Evolutionary conservation across 2,797 vertebrate genomes (phyloP).

Genomic region (Argyrosomus regius): DNA sequence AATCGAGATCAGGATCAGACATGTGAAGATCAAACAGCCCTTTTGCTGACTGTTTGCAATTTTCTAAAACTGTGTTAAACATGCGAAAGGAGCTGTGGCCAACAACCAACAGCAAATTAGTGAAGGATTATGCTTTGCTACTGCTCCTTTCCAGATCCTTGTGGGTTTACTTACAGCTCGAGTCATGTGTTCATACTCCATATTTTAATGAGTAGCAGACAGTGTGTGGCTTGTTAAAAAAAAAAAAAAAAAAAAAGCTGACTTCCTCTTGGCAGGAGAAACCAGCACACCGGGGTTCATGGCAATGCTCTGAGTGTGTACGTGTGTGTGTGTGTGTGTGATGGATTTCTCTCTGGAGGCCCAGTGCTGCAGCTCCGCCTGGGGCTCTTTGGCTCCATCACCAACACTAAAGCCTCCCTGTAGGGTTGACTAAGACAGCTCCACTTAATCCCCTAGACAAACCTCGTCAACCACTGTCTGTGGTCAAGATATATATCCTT

Average conservation of each 20-base stretch:
- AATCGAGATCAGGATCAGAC: slow-evolving; percentile 50
- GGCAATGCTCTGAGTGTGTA: slow-evolving; percentile 26
- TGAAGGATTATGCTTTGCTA: slow-evolving; percentile 72
- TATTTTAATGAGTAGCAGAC: slow-evolving; percentile 84
- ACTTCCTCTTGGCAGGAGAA: slow-evolving; percentile 75
- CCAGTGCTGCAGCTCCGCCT: slow-evolving; percentile 57
- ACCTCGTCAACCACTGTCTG: slow-evolving; percentile 38
- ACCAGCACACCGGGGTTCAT: slow-evolving; percentile 59
- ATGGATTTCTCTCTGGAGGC: slow-evolving; percentile 71
- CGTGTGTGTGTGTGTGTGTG: slow-evolving; percentile 49
- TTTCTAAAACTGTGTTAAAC: slow-evolving; percentile 75
- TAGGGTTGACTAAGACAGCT: slow-evolving; percentile 64
- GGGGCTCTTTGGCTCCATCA: slow-evolving; percentile 69
- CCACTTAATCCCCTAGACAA: slow-evolving; percentile 62
- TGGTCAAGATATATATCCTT: slow-evolving; percentile 10
- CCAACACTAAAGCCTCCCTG: slow-evolving; percentile 64
- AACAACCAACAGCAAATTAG: slow-evolving; percentile 71
- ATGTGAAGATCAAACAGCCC: slow-evolving; percentile 52
- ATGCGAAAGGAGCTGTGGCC: slow-evolving; percentile 62
- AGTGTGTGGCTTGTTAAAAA: slow-evolving; percentile 77
- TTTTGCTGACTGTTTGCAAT: slow-evolving; percentile 70
- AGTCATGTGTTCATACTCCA: slow-evolving; percentile 76
- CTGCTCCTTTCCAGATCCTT: slow-evolving; percentile 77
- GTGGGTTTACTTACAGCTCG: slow-evolving; percentile 75
- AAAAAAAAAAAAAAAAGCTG: slow-evolving; percentile 44